Base-by-base conservation (phyloP, 2,888 invertebrate species). In the Gibbula magus region DNA sequence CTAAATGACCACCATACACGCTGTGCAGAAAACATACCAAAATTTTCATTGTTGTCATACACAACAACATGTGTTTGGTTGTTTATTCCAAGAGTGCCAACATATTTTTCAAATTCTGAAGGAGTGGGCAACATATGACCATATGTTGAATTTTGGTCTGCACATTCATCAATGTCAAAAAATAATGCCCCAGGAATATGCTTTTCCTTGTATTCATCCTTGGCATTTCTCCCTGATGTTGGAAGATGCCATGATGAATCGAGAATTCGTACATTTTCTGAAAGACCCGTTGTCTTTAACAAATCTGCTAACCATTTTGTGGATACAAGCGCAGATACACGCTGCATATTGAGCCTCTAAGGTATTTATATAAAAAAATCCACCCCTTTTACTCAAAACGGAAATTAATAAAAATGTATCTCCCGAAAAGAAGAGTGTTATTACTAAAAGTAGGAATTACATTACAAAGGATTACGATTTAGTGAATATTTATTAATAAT, bases 1-100 rank as follows among this genome's bases (percentile, higher is more conserved):
- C 86, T 77, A 74, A 92, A 91, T 76, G 89, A 90, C 89, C 89
- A 91, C 92, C 92, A 92, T 5, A 88, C 89, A 35, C 92, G 77
- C 13, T 86, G 90, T 1, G 91, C 91, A 7, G 89, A 89, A 77
- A 90, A 89, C 39, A 90, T 73, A 0, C 89, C 89, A 83, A 86
- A 86, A 10, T 81, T 82, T 16, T 85, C 86, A 81, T 88, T 88
- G 32, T 85, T 88, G 81, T 92, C 91, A 86, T 92, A 92, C 3
- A 91, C 85, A 20, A 92, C 84, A 22, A 92, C 90, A 80, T 91
- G 90, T 0, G 89, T 88, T 22, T 87, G 56, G 76, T 89, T 90
- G 75, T 82, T 80, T 18, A 92, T 89, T 10, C 92, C 92, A 5
- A 92, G 83, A 18, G 84, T 83, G 4, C 89, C 88, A 13, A 89